These are phyloP conservation scores for Oxystoma pomonae DNA, from an alignment of 2,888 invertebrate genomes.

Conservation along the genomic window DNA sequence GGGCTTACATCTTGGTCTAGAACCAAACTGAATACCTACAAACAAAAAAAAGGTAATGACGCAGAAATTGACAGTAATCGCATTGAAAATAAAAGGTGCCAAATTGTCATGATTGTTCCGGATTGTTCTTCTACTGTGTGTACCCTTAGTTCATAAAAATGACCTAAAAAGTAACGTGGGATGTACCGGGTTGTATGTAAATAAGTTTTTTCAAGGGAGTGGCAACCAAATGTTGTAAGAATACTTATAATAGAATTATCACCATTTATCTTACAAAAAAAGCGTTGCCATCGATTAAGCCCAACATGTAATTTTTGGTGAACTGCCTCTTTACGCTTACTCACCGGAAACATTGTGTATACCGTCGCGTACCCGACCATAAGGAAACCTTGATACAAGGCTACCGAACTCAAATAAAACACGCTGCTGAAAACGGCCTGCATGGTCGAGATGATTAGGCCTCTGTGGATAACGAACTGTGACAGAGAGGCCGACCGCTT, in stretches of 20 bases:
- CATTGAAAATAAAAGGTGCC: neutral
- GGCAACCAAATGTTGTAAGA: no score
- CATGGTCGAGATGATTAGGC: slow-evolving; percentile 97
- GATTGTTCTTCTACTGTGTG: no score
- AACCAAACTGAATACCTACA: slow-evolving; percentile 60
- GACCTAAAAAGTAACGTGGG: no score
- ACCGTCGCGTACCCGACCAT: slow-evolving; percentile 99
- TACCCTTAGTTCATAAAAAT: no score
- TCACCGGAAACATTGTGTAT: slow-evolving; percentile 98
- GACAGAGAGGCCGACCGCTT: slow-evolving; percentile 96
- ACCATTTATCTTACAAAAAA: no score
- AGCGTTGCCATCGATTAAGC: no score
- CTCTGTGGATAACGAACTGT: slow-evolving; percentile 98
- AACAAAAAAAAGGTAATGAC: no score
- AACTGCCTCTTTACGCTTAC: no score
- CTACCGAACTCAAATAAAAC: slow-evolving; percentile 97
- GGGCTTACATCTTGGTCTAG: slow-evolving; percentile 96
- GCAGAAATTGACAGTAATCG: neutral
- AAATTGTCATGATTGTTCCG: neutral
- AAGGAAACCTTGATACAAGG: slow-evolving; percentile 97
- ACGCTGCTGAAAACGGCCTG: slow-evolving; percentile 98
- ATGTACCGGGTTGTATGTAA: no score
- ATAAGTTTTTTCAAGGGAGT: no score
- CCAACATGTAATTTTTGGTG: no score
- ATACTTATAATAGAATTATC: no score